phyloP scores from a whole-genome alignment of 2,888 invertebrate species.

The Synergus gifuensis region DNA sequence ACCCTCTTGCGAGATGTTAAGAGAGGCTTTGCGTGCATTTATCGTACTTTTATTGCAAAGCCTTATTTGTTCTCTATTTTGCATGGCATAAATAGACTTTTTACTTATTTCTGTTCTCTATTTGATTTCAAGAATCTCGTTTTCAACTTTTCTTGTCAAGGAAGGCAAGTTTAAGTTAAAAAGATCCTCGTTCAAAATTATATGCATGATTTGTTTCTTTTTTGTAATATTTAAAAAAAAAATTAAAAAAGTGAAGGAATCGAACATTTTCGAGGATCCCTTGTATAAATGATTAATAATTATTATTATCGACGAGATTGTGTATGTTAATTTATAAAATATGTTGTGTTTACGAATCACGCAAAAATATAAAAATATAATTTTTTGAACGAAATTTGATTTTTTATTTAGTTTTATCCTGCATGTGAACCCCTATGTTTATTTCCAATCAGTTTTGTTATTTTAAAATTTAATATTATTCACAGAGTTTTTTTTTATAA shows the following conservation, averaged over 20 bases:
- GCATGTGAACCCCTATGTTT: conserved; percentile 15
- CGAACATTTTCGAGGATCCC: conserved; percentile 50
- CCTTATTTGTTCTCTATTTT: conserved; percentile 6
- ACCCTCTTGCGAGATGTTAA: conserved; percentile 55
- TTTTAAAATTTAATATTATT: conserved; percentile 15
- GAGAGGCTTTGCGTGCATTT: conserved; percentile 49
- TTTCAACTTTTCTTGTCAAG: neutral
- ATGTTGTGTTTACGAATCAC: conserved; percentile 76
- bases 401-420: conserved; percentile 47
- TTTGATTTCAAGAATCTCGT: neutral
- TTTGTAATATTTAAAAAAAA: conserved; percentile 26
- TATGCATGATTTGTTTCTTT: neutral
- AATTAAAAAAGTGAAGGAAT: conserved; percentile 52
- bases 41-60: conserved; percentile 21
- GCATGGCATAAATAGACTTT: conserved; percentile 3
- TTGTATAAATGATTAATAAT: conserved; percentile 61
- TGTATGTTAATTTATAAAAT: conserved; percentile 78
- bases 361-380: conserved; percentile 77
- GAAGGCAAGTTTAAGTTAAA: conserved; percentile 12
- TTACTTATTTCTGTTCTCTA: neutral
- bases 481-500: neutral
- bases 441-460: conserved; percentile 35
- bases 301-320: conserved; percentile 69
- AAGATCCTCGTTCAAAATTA: conserved; percentile 17
- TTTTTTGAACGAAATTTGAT: conserved; percentile 72